Evolutionary conservation across 2,888 invertebrate genomes (phyloP).

Genomic region (Pelosia muscerda): DNA sequence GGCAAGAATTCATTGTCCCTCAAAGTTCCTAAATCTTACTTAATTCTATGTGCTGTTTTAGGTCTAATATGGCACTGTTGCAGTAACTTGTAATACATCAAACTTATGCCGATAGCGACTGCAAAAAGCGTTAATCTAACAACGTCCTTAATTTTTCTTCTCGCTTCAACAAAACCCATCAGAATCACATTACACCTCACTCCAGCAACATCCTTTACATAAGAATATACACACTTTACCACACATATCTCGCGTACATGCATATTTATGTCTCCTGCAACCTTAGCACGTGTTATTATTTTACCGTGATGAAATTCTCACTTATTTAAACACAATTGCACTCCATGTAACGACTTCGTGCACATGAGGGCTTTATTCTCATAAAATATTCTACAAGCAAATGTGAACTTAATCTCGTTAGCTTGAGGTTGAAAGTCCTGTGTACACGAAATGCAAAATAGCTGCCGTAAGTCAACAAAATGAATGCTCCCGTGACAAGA

Average conservation of each 20-base stretch:
- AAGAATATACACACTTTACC: background rate
- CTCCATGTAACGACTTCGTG: slow-evolving; percentile 43
- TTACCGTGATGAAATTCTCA: slow-evolving; percentile 39
- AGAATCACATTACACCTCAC: background rate
- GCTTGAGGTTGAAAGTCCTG: slow-evolving; percentile 25
- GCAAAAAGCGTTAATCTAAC: background rate
- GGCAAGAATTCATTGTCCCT: too few relatives aligned
- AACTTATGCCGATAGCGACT: too few relatives aligned
- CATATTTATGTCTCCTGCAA: slow-evolving; percentile 1
- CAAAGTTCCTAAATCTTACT: too few relatives aligned
- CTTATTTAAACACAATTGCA: slow-evolving; percentile 48
- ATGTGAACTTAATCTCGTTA: slow-evolving; percentile 11
- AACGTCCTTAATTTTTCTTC: background rate
- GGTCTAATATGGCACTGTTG: too few relatives aligned
- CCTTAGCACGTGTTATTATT: slow-evolving; percentile 28
- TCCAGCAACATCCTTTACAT: background rate
- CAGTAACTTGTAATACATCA: too few relatives aligned
- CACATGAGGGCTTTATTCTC: slow-evolving; percentile 37
- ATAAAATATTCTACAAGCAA: slow-evolving; percentile 12
- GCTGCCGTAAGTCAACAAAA: slow-evolving; percentile 64
- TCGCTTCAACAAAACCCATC: background rate
- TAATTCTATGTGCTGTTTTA: too few relatives aligned
- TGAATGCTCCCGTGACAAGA: slow-evolving; percentile 66
- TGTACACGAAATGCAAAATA: slow-evolving; percentile 30
- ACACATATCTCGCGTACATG: slow-evolving; percentile 6